Conservation (phyloP, 2,888 invertebrate genomes). For the Orchesellides sinensis region DNA sequence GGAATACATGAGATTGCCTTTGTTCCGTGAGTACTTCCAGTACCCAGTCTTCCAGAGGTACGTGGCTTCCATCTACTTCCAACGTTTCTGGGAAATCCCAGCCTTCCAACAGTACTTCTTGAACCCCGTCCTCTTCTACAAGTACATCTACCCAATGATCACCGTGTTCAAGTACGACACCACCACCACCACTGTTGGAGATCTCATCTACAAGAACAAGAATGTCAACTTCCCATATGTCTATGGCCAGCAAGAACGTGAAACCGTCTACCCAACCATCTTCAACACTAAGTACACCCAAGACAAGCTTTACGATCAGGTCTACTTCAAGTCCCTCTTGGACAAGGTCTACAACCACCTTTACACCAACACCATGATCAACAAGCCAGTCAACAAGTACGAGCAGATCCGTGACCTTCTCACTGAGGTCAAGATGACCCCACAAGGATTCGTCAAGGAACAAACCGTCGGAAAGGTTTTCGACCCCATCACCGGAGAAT, state of each 20-base stretch:
- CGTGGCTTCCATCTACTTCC: conserved; percentile 51
- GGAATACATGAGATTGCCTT: conserved; percentile 43
- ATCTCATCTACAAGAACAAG: conserved; percentile 5
- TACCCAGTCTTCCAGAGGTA: conserved; percentile 35
- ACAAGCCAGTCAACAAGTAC: conserved; percentile 13
- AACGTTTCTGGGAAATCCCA: conserved; percentile 57
- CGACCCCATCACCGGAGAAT: conserved; percentile 17
- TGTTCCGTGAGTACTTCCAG: conserved; percentile 52
- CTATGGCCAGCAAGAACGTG: conserved; percentile 10
- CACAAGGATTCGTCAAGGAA: conserved; percentile 16
- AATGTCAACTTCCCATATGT: conserved; percentile 27
- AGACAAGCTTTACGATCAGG: background rate
- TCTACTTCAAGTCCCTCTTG: conserved; percentile 39
- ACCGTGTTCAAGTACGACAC: conserved; percentile 37
- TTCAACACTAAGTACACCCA: conserved; percentile 17
- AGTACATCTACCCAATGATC: conserved; percentile 58
- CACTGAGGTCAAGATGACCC: conserved; percentile 14
- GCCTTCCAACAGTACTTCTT: conserved; percentile 56
- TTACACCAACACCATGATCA: conserved; percentile 17
- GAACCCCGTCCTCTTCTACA: conserved; percentile 62
- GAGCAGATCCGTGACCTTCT: background rate
- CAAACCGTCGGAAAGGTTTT: conserved; percentile 8
- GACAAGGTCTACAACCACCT: conserved; percentile 30
- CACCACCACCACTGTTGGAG: background rate
- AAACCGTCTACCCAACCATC: conserved; percentile 20